A percentile compares a stretch with the other conserved stretches of the same genome.
phyloP scores from a whole-genome alignment of 2,888 invertebrate genomes.

The Chromoteleia sp. region DNA sequence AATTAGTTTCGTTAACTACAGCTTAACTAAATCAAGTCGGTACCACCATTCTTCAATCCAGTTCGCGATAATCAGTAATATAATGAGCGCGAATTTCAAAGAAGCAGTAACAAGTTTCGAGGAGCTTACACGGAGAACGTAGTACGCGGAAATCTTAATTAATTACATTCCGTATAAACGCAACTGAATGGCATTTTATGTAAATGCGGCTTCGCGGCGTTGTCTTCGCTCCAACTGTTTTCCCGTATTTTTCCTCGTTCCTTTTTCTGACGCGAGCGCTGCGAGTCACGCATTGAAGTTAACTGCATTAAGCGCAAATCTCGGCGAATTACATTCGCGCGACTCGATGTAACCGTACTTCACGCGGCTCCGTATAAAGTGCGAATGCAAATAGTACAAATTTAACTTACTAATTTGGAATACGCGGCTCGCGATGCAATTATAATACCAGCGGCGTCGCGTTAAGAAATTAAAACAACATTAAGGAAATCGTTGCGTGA shows the following conservation, averaged over 20 bases:
- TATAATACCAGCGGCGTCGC: conserved; percentile 43
- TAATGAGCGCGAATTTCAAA: conserved; percentile 42
- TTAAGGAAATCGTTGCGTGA: conserved; percentile 53
- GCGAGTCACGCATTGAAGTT: conserved; percentile 24
- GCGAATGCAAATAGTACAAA: conserved; percentile 60
- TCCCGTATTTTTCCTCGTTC: not conserved
- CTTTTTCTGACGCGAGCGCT: conserved; percentile 12
- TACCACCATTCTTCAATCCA: conserved; percentile 23
- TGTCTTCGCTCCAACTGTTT: not conserved
- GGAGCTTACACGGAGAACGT: conserved; percentile 24
- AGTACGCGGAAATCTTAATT: conserved; percentile 36
- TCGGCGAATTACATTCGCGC: conserved; percentile 43
- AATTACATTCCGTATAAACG: conserved; percentile 46
- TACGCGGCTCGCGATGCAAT: conserved; percentile 39
- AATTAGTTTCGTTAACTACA: conserved; percentile 30
- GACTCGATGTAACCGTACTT: conserved; percentile 43
- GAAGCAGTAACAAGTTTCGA: conserved; percentile 48
- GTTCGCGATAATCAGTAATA: conserved; percentile 30
- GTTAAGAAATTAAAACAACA: conserved; percentile 54
- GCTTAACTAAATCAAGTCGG: conserved; percentile 8
- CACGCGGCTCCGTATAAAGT: conserved; percentile 41
- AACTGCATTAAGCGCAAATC: conserved; percentile 51
- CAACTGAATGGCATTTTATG: conserved; percentile 29
- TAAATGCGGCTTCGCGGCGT: conserved; percentile 10
- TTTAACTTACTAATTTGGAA: conserved; percentile 61